Evolutionary conservation across 1,140 invertebrate genomes (phyloP), one percentile per base, ranked within the genome.

Genomic region (Condylostylus longicornis): DNA sequence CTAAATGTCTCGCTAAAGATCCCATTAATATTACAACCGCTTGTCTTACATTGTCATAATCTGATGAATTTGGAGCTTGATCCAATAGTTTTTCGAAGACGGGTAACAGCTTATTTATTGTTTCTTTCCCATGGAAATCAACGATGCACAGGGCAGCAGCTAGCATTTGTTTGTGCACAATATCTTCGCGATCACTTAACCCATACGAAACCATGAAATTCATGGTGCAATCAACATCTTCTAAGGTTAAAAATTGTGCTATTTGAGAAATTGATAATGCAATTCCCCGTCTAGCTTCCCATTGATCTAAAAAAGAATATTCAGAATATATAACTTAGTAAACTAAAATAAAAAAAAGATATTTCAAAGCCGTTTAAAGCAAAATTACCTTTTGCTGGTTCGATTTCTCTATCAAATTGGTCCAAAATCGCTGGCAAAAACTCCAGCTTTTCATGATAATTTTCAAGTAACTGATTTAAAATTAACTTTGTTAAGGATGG

Each of bases 11-110:
- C 2, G 94, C 94, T 42, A 98, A 67, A 0, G 83, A 90, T 12
- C 95, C 95, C 82, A 99, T 93, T 7, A 98, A 66, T 50, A 98
- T 84, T 20, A 99, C 88, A 27, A 98, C 88, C 46, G 88, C 86
- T 57, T 97, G 89, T 27, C 94, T 74, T 18, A 94, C 83, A 5
- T 82, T 79, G 66, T 98, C 95, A 60, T 77, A 93, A 42, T 76
- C 77, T n/a, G 83, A 78, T 1, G 80, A 86, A 54, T 90, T 82
- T 8, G 86, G 85, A 4, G 87, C 85, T 57, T 82, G 82, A 50
- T 91, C 82, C 54, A 93, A 73, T 53, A 91, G 89, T 19, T 82
- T 71, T 56, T 94, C 86, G 58, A 96, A 90, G 8, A 91, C 77
- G 0, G 86, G 85, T 19, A 95, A 62, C 36, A 95, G 65, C 15